Conservation (phyloP, 2,888 invertebrate genomes). For the Eubasilissa splendida region DNA sequence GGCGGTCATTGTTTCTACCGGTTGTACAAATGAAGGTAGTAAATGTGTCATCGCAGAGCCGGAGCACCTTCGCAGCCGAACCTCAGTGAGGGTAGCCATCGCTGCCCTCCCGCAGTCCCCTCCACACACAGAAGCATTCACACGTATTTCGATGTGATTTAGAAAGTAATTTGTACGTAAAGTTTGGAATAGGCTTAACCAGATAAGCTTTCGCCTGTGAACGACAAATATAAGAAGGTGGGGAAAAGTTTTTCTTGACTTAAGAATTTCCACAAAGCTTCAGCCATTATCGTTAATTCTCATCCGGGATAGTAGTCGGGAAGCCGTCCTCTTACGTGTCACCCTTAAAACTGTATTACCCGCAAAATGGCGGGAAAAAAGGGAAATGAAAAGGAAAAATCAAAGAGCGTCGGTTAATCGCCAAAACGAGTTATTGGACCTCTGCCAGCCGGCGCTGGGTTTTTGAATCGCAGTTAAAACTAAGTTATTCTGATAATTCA, state of each 20-base stretch:
- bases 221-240: slow-evolving; percentile 53
- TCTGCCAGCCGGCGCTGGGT: slow-evolving; percentile 32
- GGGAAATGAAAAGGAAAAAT: slow-evolving; percentile 50
- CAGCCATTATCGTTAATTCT: slow-evolving; percentile 58
- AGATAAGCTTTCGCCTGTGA: slow-evolving; percentile 47
- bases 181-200: slow-evolving; percentile 43
- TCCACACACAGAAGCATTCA: slow-evolving; percentile 19
- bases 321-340: slow-evolving; percentile 57
- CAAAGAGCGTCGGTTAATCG: slow-evolving; percentile 52
- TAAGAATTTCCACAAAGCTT: slow-evolving; percentile 55
- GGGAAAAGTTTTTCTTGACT: slow-evolving; percentile 53
- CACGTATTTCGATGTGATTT: slow-evolving; percentile 39
- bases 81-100: no score
- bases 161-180: slow-evolving; percentile 45
- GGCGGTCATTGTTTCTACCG: no score
- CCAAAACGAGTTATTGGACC: slow-evolving; percentile 52
- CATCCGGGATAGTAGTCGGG: slow-evolving; percentile 53
- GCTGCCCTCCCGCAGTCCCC: not conserved
- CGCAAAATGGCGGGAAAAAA: slow-evolving; percentile 52
- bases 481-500: slow-evolving; percentile 25
- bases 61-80: no score
- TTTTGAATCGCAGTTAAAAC: slow-evolving; percentile 36
- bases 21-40: no score
- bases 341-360: slow-evolving; percentile 56
- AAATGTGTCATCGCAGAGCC: no score